These are phyloP conservation scores for Luperina nickerlii DNA, from an alignment of 2,888 invertebrate species.

Conservation along the genomic window DNA sequence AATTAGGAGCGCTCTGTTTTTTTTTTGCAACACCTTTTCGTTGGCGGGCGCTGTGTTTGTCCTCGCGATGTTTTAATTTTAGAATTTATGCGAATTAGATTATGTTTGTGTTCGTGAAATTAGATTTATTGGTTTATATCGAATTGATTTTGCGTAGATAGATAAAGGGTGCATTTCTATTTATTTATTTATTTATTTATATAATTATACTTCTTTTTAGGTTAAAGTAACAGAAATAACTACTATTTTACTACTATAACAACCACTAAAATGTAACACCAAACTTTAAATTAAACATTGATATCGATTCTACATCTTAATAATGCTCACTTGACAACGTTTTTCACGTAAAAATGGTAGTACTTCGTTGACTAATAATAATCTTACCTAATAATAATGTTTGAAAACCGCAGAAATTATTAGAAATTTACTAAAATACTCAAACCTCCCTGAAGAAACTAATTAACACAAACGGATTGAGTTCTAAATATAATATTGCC, in stretches of 20 bases:
- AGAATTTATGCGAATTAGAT: slow-evolving; percentile 28
- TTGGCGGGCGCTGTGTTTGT: slow-evolving; percentile 37
- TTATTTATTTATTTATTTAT: too few relatives aligned
- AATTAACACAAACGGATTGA: slow-evolving; percentile 56
- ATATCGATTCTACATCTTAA: neutral
- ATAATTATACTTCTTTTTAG: too few relatives aligned
- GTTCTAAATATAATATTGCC: slow-evolving; percentile 58
- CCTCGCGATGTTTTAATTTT: slow-evolving; percentile 43
- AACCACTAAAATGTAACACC: neutral
- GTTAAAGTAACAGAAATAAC: neutral
- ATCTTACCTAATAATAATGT: neutral
- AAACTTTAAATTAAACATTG: neutral
- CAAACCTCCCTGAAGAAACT: slow-evolving; percentile 35
- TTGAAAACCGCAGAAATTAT: neutral
- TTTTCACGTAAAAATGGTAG: neutral
- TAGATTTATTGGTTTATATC: slow-evolving; percentile 16
- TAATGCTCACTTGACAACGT: neutral
- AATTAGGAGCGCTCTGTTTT: slow-evolving; percentile 60
- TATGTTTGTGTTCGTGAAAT: slow-evolving; percentile 11
- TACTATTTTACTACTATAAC: too few relatives aligned
- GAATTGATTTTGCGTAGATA: neutral
- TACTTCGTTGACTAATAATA: neutral
- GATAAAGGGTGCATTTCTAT: too few relatives aligned
- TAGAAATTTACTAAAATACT: slow-evolving; percentile 16
- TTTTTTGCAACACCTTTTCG: slow-evolving; percentile 58